Evolutionary conservation across 53 echinoderm and acorn worm genomes (phyloP).

Genomic region (Henricia sp.): DNA sequence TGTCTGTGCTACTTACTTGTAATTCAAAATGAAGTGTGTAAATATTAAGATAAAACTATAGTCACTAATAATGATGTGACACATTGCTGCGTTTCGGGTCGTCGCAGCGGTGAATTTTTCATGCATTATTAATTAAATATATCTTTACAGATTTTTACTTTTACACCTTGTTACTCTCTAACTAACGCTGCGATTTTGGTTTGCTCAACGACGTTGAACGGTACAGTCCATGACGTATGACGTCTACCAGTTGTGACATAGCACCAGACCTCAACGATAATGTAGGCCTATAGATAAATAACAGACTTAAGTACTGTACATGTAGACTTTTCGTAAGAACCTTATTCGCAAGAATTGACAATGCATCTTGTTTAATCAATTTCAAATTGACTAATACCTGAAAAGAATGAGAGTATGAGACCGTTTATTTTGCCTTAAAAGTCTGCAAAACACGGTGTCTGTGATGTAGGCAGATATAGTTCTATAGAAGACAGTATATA

Average conservation of each 20-base stretch:
- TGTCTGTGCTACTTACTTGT: conserved; percentile 33
- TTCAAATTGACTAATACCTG: no score
- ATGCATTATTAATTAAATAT: conserved; percentile 52
- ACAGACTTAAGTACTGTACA: no score
- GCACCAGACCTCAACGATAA: neutral
- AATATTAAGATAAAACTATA: conserved; percentile 25
- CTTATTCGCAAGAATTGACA: no score
- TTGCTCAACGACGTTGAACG: conserved; percentile 28
- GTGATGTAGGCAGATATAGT: no score
- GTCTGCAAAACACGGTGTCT: no score
- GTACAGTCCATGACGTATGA: conserved; percentile 8
- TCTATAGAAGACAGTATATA: no score
- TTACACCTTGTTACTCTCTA: conserved; percentile 55
- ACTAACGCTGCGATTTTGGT: conserved; percentile 38
- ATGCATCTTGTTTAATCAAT: no score
- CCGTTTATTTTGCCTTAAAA: no score
- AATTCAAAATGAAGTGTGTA: conserved; percentile 25
- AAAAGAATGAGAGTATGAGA: no score
- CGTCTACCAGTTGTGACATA: neutral
- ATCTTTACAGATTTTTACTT: conserved; percentile 64
- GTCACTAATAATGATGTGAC: conserved; percentile 24
- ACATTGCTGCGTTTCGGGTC: conserved; percentile 10
- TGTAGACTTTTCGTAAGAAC: no score
- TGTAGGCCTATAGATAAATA: no score
- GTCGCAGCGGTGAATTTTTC: conserved; percentile 51